A percentile compares a stretch with the other conserved stretches of the same genome.
phyloP scores from a whole-genome alignment of 2,113 vertebrate genomes.

The Pygoscelis antarcticus region DNA sequence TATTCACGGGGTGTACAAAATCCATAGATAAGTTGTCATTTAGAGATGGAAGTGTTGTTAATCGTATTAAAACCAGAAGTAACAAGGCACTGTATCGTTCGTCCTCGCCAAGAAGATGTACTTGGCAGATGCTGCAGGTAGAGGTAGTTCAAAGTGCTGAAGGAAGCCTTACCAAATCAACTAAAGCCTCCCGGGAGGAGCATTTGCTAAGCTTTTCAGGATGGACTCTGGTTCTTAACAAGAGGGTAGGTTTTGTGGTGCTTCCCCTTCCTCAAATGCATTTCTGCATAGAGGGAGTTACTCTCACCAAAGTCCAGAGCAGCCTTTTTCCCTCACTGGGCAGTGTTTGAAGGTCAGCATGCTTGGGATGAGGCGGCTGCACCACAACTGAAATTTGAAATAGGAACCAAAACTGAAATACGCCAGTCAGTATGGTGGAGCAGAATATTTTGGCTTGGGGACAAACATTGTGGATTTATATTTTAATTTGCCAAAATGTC shows the following conservation, averaged over 20 bases:
- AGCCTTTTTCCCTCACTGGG: background rate
- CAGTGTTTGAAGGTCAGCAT: background rate
- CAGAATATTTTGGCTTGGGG: background rate
- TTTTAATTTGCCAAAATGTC: background rate
- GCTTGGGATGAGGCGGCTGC: background rate
- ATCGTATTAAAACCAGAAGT: background rate
- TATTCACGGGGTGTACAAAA: background rate
- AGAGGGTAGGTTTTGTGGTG: background rate
- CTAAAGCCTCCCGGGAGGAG: background rate
- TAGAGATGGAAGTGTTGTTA: background rate
- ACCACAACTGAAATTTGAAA: background rate
- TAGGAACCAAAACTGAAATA: background rate
- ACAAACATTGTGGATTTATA: background rate
- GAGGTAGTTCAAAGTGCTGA: background rate
- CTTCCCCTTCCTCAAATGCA: background rate
- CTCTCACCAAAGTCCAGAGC: background rate
- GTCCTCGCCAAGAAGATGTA: accelerated
- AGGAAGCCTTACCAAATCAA: background rate
- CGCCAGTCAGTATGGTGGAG: background rate
- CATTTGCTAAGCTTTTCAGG: background rate
- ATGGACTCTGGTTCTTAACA: background rate
- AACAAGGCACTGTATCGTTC: background rate
- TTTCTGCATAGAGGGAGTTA: background rate
- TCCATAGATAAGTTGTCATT: background rate
- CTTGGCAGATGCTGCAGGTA: background rate